A percentile compares a stretch with the other conserved stretches of the same genome.
Evolutionary conservation across 2,888 invertebrate genomes (phyloP).

Genomic region (Hybos culiciformis): DNA sequence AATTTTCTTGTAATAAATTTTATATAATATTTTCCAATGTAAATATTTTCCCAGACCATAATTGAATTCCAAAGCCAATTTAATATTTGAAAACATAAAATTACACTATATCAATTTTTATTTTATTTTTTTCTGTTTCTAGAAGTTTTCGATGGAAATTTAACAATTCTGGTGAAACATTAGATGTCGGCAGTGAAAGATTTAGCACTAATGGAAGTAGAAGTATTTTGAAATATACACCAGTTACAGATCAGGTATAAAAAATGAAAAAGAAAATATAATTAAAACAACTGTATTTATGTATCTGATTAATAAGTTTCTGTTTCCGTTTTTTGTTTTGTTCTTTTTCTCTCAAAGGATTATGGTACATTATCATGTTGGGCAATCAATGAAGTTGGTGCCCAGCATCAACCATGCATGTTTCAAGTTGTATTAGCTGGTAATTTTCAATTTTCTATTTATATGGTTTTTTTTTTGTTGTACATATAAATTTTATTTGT

Average conservation of each 20-base stretch:
- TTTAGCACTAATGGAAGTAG: conserved; percentile 67
- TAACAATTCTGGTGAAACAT: conserved; percentile 82
- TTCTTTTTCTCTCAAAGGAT: conserved; percentile 37
- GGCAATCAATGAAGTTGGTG: conserved; percentile 71
- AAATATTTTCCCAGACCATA: no score
- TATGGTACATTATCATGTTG: conserved; percentile 81
- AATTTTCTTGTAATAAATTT: no score
- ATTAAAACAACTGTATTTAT: conserved; percentile 2
- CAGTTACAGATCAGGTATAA: conserved; percentile 42
- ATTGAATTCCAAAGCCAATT: no score
- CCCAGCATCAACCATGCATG: conserved; percentile 69
- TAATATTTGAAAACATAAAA: no score
- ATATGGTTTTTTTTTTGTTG: neutral
- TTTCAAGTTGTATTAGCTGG: conserved; percentile 84
- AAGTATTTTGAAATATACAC: conserved; percentile 51
- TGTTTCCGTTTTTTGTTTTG: conserved; percentile 1
- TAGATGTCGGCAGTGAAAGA: conserved; percentile 65
- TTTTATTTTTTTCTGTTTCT: conserved; percentile 1
- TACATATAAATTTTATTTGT: neutral
- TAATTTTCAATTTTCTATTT: conserved; percentile 27
- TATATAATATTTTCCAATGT: no score
- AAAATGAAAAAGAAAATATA: conserved; percentile 4
- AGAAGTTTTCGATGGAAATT: conserved; percentile 87
- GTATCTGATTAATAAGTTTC: neutral
- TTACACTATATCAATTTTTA: neutral